Base-by-base conservation (phyloP, 2,797 vertebrate genomes). In the Serranus cabrilla region DNA sequence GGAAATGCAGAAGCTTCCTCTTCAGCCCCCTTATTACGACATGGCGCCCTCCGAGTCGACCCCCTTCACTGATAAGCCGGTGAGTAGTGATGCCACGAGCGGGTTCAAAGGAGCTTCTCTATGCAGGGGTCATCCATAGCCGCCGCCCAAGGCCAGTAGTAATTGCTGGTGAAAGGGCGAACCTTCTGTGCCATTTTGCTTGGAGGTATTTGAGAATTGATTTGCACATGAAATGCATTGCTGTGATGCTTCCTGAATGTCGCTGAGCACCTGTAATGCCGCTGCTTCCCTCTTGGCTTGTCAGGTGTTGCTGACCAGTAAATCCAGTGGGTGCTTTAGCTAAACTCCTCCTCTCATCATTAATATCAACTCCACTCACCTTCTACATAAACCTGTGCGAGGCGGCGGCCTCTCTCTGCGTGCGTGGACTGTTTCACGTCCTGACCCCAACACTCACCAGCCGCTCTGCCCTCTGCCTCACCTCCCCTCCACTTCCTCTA, bases 1-100 rank as follows among this genome's bases (percentile, higher is more conserved):
- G 74, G 96, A 97, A 77, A 94, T 96, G 68, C 95, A 96, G 94
- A 96, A 97, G 85, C 93, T 96, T 78, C 94, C 96, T 40, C 93
- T 96, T 16, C 96, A 98, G 91, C 87, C 96, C 42, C 95, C 95
- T 17, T 98, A 97, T 93, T 98, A 96, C 1, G 96, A 98, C 93
- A 96, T 97, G 94, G 95, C 96, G 42, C 91, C 95, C 78, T 94
- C 95, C 0, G 95, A 97, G 86, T 92, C 96, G 55, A 93, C 95
- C 72, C 93, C 95, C 63, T 96, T 96, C 91, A 88, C 90, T 25
- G 91, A 94, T 91, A 96, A 96, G 74, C 93, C 84, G 95, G 97
- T 97, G 96, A 99, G 97, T 93, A 87, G 57, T 27, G 50, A 52
- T 27, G 49, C 79, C 76, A 31, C 1, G 42, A 58, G 58, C 27